phyloP scores from a whole-genome alignment of 2,888 invertebrate species.

The Xylota segnis region DNA sequence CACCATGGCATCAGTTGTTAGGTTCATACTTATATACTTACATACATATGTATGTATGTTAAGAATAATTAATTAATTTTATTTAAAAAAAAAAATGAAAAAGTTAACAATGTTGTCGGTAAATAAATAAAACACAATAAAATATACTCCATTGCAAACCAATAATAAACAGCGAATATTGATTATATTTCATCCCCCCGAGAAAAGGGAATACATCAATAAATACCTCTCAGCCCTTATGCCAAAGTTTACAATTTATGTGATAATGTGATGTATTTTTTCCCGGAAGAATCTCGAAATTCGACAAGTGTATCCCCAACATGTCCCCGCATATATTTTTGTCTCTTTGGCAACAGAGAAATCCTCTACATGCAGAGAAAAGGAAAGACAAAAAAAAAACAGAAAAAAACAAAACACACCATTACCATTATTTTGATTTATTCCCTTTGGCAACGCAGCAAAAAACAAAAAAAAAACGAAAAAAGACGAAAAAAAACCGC shows the following conservation, averaged over 20 bases:
- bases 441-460: conserved; percentile 52
- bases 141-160: background rate
- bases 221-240: conserved; percentile 15
- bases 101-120: background rate
- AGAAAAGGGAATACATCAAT: conserved; percentile 3
- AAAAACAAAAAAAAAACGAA: conserved; percentile 2
- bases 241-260: conserved; percentile 38
- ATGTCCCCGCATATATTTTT: conserved; percentile 22
- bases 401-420: conserved; percentile 6
- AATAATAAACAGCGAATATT: conserved; percentile 1
- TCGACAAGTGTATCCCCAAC: conserved; percentile 10
- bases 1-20: too few relatives aligned
- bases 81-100: background rate
- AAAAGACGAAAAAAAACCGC: background rate
- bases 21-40: too few relatives aligned
- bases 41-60: too few relatives aligned
- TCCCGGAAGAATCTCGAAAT: conserved; percentile 10
- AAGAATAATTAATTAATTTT: too few relatives aligned
- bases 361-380: background rate
- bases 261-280: conserved; percentile 25
- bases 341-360: background rate
- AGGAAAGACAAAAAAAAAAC: background rate
- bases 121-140: background rate
- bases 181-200: background rate
- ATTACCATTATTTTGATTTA: conserved; percentile 62